Evolutionary conservation across 2,113 vertebrate species (phyloP).

Genomic region (Coreoperca whiteheadi): DNA sequence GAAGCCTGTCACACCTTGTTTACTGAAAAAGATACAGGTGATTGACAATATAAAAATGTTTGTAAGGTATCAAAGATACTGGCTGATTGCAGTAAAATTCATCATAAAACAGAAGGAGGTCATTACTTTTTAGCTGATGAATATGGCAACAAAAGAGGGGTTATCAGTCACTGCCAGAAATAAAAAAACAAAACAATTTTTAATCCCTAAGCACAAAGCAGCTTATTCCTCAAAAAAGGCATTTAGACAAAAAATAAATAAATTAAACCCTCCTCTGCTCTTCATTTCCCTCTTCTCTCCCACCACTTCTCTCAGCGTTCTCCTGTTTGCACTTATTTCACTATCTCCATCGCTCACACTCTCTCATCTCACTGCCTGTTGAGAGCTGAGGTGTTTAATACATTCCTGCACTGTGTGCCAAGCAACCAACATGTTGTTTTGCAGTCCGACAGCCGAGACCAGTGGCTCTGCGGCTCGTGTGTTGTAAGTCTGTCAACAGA

Average conservation of each 20-base stretch:
- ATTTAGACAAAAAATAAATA: slow-evolving; percentile 3
- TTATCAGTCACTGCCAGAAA: slow-evolving; percentile 30
- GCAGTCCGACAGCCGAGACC: not conserved
- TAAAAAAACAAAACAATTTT: not conserved
- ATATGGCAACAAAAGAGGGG: not conserved
- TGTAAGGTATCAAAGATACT: not conserved
- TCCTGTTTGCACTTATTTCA: slow-evolving; percentile 7
- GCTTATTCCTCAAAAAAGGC: slow-evolving; percentile 27
- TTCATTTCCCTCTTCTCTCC: slow-evolving; percentile 31
- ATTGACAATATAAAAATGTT: slow-evolving; percentile 5
- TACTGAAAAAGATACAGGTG: not conserved
- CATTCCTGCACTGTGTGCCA: slow-evolving; percentile 4
- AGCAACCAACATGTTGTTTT: slow-evolving; percentile 29
- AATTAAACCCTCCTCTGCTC: not conserved
- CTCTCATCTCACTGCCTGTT: slow-evolving; percentile 29
- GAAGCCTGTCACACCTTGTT: not conserved
- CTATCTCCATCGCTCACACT: slow-evolving; percentile 29
- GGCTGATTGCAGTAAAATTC: slow-evolving; percentile 16
- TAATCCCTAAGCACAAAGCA: not conserved
- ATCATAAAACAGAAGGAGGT: slow-evolving; percentile 8
- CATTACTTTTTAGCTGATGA: slow-evolving; percentile 18
- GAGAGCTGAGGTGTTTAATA: slow-evolving; percentile 46
- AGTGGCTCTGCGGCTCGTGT: not conserved
- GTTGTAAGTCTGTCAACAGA: slow-evolving; percentile 25
- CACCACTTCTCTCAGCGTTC: not conserved